Percentiles rank a stretch among this genome's conserved stretches.
Evolutionary conservation across 2,888 invertebrate genomes (phyloP).

Genomic region (Xanthorhoe spadicearia): DNA sequence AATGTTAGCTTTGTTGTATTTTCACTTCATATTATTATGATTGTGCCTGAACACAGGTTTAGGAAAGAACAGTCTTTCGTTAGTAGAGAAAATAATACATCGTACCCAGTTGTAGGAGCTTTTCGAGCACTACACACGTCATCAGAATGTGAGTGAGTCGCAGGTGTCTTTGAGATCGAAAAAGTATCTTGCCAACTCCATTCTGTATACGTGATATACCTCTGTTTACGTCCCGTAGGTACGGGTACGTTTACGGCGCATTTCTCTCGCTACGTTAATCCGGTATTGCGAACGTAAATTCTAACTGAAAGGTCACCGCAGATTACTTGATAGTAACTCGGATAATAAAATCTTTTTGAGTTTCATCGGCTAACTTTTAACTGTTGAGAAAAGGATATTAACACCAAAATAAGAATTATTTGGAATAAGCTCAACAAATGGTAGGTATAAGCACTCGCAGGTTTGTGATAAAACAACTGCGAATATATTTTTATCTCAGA

Average conservation of each 20-base stretch:
- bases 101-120: neutral
- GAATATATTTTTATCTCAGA: too few species aligned
- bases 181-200: conserved; percentile 7
- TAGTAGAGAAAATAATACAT: too few species aligned
- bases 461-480: too few species aligned
- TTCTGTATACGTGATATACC: neutral
- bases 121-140: neutral
- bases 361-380: too few species aligned
- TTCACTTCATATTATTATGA: too few species aligned
- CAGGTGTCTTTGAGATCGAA: conserved; percentile 7
- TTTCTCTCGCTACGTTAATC: conserved; percentile 15
- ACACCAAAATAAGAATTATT: too few species aligned
- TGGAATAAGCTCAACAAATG: too few species aligned
- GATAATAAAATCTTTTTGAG: neutral
- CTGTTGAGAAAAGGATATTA: too few species aligned
- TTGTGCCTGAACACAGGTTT: too few species aligned
- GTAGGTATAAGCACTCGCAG: too few species aligned
- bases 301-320: conserved; percentile 11
- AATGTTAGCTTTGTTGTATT: too few species aligned
- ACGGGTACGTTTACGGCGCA: conserved; percentile 8
- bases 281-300: conserved; percentile 19
- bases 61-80: too few species aligned
- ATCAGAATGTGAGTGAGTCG: neutral
- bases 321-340: neutral
- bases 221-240: conserved; percentile 2